Evolutionary conservation across 1,140 invertebrate species (phyloP).

Genomic region (Drosophila albomicans): DNA sequence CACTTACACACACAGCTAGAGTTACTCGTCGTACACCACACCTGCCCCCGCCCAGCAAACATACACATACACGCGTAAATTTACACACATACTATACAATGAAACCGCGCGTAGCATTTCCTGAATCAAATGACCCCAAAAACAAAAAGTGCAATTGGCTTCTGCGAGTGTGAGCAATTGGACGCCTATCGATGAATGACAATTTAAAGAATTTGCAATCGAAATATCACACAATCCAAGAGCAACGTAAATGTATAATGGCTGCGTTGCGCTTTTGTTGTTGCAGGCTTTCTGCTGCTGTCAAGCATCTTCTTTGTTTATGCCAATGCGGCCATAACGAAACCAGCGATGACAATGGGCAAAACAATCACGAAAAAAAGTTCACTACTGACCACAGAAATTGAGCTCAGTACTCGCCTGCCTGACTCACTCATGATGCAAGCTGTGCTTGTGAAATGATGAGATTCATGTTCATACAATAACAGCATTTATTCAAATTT

Average conservation of each 20-base stretch:
- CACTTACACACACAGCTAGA: slow-evolving; percentile 4
- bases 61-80: neutral
- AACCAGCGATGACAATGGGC: slow-evolving; percentile 47
- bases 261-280: slow-evolving; percentile 45
- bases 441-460: slow-evolving; percentile 43
- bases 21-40: slow-evolving; percentile 24
- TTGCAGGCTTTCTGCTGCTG: slow-evolving; percentile 18
- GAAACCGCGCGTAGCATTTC: slow-evolving; percentile 64
- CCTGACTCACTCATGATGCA: slow-evolving; percentile 57
- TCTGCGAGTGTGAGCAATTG: slow-evolving; percentile 53
- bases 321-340: slow-evolving; percentile 75
- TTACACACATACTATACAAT: neutral
- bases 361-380: slow-evolving; percentile 44
- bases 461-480: neutral
- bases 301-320: slow-evolving; percentile 67
- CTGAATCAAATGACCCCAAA: slow-evolving; percentile 63
- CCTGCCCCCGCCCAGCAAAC: slow-evolving; percentile 49
- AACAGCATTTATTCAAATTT: slow-evolving; percentile 42
- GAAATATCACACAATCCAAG: slow-evolving; percentile 22
- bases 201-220: slow-evolving; percentile 58
- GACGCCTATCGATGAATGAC: slow-evolving; percentile 72
- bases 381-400: slow-evolving; percentile 36
- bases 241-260: slow-evolving; percentile 44
- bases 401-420: slow-evolving; percentile 27
- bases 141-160: slow-evolving; percentile 43